Conservation (phyloP, 2,888 invertebrate species). For the Meiosimyza platycephala region DNA sequence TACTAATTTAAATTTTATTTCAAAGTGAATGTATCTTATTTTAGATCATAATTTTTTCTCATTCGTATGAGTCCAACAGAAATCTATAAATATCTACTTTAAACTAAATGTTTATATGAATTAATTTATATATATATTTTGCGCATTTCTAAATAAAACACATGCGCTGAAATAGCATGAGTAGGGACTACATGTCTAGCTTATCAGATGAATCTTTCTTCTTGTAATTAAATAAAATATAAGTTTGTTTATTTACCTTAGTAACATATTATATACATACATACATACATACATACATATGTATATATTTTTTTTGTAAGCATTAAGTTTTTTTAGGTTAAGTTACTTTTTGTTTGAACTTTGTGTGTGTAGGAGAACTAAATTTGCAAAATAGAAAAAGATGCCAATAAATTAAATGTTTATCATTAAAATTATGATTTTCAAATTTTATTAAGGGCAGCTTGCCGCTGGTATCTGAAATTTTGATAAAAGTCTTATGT, state of each 20-base stretch:
- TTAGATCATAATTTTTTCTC: slow-evolving; percentile 43
- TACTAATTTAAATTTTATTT: slow-evolving; percentile 28
- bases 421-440: too few species aligned
- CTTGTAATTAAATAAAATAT: too few species aligned
- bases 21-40: slow-evolving; percentile 36
- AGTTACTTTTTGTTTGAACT: too few species aligned
- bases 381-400: too few species aligned
- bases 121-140: slow-evolving; percentile 55
- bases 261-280: too few species aligned
- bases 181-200: slow-evolving; percentile 32
- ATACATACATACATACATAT: background rate
- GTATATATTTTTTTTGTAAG: background rate
- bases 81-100: slow-evolving; percentile 59
- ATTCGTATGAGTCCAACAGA: slow-evolving; percentile 38
- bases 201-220: slow-evolving; percentile 18
- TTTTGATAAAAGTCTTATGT: too few species aligned
- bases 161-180: background rate
- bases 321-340: background rate
- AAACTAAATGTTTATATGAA: slow-evolving; percentile 54
- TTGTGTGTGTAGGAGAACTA: too few species aligned
- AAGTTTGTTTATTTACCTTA: too few species aligned
- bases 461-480: too few species aligned
- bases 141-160: slow-evolving; percentile 59
- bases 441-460: too few species aligned
- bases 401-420: too few species aligned